phyloP scores from a whole-genome alignment of 2,888 invertebrate genomes.

The Drosophila longiperda region DNA sequence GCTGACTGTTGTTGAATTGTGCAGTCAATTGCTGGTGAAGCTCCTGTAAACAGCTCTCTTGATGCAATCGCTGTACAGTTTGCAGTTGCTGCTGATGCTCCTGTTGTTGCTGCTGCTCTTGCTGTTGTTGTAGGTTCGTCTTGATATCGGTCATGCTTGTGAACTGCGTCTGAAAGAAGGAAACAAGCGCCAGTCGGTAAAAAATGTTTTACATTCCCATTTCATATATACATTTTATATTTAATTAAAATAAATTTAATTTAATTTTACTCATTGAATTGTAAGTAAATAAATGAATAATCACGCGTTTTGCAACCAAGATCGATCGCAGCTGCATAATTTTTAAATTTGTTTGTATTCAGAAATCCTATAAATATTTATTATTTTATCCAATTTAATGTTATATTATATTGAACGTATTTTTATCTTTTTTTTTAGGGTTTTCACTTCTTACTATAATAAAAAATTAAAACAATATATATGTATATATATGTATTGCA shows the following conservation, averaged over 20 bases:
- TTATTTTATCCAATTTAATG: background rate
- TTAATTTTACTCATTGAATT: background rate
- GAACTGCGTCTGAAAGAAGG: slow-evolving; percentile 73
- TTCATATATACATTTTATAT: background rate
- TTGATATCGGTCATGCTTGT: slow-evolving; percentile 81
- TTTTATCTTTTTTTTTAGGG: too few relatives aligned
- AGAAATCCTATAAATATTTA: background rate
- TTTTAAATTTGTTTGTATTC: background rate
- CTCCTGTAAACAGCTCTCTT: slow-evolving; percentile 81
- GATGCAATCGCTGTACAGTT: slow-evolving; percentile 72
- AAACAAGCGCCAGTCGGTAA: background rate
- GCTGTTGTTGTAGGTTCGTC: slow-evolving; percentile 72
- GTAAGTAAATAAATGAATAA: background rate
- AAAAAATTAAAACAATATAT: too few relatives aligned
- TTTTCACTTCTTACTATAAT: too few relatives aligned
- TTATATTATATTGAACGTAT: too few relatives aligned
- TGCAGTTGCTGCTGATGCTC: slow-evolving; percentile 80
- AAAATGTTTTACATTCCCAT: background rate
- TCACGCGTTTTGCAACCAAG: background rate
- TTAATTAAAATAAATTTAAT: background rate
- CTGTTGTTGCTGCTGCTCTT: slow-evolving; percentile 72
- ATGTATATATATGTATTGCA: too few relatives aligned
- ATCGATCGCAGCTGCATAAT: background rate
- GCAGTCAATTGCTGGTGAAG: slow-evolving; percentile 82
- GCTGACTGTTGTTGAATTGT: slow-evolving; percentile 66